A percentile compares a stretch with the other conserved stretches of the same genome.
phyloP scores from a whole-genome alignment of 2,113 vertebrate species.

The Garra rufa region DNA sequence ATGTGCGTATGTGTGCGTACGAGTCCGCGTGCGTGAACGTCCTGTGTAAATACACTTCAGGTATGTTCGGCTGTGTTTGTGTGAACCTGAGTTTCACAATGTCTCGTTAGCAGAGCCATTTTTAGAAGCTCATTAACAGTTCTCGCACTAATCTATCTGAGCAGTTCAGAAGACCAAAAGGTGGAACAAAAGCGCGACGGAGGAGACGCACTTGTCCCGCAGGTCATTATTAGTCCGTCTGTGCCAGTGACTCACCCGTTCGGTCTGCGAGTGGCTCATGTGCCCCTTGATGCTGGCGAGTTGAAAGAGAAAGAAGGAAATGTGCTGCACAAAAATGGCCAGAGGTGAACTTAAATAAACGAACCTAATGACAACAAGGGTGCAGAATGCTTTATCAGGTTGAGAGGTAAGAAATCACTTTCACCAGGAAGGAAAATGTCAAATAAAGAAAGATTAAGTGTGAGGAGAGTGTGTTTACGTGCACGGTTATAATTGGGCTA shows the following conservation, averaged over 20 bases:
- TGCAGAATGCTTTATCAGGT: neutral
- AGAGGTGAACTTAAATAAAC: constrained; percentile 27
- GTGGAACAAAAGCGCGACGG: neutral
- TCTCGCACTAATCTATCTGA: constrained; percentile 20
- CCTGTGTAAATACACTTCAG: neutral
- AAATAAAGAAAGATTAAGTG: neutral
- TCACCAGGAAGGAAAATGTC: neutral
- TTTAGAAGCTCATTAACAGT: constrained; percentile 37
- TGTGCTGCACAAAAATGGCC: constrained; percentile 26
- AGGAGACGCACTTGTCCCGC: neutral
- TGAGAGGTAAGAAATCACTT: neutral
- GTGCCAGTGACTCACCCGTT: neutral
- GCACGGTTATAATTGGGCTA: neutral
- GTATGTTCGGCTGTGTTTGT: constrained; percentile 1
- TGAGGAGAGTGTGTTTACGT: neutral
- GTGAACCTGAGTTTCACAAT: neutral
- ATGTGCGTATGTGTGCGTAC: constrained; percentile 49
- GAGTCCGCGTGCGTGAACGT: constrained; percentile 58
- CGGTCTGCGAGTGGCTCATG: neutral
- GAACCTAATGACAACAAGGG: neutral
- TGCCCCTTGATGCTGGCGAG: constrained; percentile 4
- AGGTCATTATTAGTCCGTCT: constrained; percentile 10
- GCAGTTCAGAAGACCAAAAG: neutral
- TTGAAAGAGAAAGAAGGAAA: constrained; percentile 68
- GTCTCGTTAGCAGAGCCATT: constrained; percentile 25